Base-by-base conservation (phyloP, 2,888 invertebrate genomes). In the Caenorhabditis sp. region DNA sequence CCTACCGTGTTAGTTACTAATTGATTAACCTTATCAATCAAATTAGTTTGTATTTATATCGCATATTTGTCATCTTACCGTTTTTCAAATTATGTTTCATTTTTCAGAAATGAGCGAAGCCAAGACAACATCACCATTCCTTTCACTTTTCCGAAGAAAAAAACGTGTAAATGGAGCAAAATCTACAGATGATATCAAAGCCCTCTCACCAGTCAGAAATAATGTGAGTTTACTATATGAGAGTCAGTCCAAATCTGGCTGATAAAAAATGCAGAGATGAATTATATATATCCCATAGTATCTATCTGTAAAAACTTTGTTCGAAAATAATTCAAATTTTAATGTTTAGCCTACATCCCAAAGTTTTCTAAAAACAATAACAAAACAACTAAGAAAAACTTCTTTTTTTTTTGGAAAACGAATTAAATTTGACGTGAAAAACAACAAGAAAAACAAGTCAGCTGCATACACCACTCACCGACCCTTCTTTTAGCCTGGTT, bases 61-160 rank as follows among this genome's bases (percentile, higher is more conserved):
- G 26, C 65, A 70, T 59, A 65, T 57, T 58, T 57, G n/a, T n/a
- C n/a, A n/a, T 65, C 57, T 59, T 21, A 38, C n/a, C n/a, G n/a
- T n/a, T n/a, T n/a, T n/a, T n/a, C n/a, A n/a, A n/a, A n/a, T n/a
- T n/a, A n/a, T n/a, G n/a, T n/a, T n/a, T n/a, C n/a, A n/a, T n/a
- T n/a, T n/a, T n/a, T n/a, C 53, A 21, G 53, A 49, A 57, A 72
- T 72, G 71, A 72, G 67, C 59, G 71, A 69, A 61, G 67, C 59
- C 23, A 66, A 64, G 25, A 17, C 65, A 53, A 60, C 62, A 21
- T 83, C 83, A 12, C 79, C 81, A 12, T 79, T 83, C 57, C 57
- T 82, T 3, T 80, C 82, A 20, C 59, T 83, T 14, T 83, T 84
- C 63, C 76, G 76, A 27, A 70, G 82, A 27, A 81, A 82, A 69